phyloP scores from a whole-genome alignment of 2,888 invertebrate species.

The Notocelia uddmanniana region DNA sequence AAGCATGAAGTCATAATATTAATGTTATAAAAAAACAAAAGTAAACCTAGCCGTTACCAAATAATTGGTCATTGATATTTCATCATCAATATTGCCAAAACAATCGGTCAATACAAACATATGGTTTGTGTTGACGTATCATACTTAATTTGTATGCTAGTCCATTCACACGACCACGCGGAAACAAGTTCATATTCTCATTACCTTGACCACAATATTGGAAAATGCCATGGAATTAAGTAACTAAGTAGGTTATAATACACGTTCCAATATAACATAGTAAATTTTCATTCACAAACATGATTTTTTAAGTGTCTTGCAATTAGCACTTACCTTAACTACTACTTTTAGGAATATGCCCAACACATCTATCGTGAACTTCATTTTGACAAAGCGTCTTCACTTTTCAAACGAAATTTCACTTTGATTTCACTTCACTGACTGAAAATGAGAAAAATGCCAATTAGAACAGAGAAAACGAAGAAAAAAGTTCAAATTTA shows the following conservation, averaged over 20 bases:
- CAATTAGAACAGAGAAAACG: slow-evolving; percentile 55
- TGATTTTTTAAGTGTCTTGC: not conserved
- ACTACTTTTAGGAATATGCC: slow-evolving; percentile 84
- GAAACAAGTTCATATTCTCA: slow-evolving; percentile 20
- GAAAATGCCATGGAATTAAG: slow-evolving; percentile 9
- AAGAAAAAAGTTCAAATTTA: slow-evolving; percentile 30
- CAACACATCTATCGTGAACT: slow-evolving; percentile 82
- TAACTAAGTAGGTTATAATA: not conserved
- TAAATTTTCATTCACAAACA: not conserved
- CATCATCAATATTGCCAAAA: slow-evolving; percentile 29
- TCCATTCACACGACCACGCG: not conserved
- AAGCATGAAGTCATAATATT: slow-evolving; percentile 5
- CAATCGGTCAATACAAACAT: slow-evolving; percentile 13
- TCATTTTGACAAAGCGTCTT: slow-evolving; percentile 68
- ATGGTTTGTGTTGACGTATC: not conserved
- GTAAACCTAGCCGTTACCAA: slow-evolving; percentile 12
- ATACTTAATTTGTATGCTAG: slow-evolving; percentile 30
- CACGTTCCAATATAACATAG: not conserved
- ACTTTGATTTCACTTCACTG: slow-evolving; percentile 71
- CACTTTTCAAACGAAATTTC: slow-evolving; percentile 56
- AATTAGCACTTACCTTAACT: slow-evolving; percentile 73
- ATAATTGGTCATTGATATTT: slow-evolving; percentile 12
- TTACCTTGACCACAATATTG: slow-evolving; percentile 31
- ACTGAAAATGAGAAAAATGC: slow-evolving; percentile 69
- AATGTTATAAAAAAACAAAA: slow-evolving; percentile 18